These are phyloP conservation scores for Drosophila quadrilineata DNA, from an alignment of 1,140 invertebrate species.

Conservation along the genomic window DNA sequence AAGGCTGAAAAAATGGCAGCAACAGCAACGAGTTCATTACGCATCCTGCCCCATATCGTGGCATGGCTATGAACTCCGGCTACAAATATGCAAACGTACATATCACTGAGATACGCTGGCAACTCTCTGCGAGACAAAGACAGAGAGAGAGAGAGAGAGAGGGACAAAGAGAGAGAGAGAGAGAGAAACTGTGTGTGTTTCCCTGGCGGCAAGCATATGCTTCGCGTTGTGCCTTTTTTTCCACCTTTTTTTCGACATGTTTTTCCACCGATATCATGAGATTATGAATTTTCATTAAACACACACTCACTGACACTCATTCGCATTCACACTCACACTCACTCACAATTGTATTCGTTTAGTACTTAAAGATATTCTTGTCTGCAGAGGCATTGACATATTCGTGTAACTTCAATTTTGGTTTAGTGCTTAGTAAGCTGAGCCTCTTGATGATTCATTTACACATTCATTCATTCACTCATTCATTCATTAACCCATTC, in stretches of 20 bases:
- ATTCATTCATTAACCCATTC: slow-evolving; percentile 15
- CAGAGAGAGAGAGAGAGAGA: no score
- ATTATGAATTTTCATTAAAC: slow-evolving; percentile 72
- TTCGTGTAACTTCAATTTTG: slow-evolving; percentile 7
- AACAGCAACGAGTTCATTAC: slow-evolving; percentile 63
- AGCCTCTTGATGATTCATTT: not conserved
- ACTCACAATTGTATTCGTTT: not conserved
- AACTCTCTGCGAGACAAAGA: no score
- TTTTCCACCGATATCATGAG: slow-evolving; percentile 38
- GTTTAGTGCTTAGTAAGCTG: not conserved
- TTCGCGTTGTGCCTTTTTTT: slow-evolving; percentile 32
- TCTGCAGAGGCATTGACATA: not conserved
- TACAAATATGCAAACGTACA: slow-evolving; percentile 1
- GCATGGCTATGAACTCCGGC: slow-evolving; percentile 5
- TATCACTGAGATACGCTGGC: no score
- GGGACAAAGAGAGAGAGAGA: no score
- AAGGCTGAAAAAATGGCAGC: slow-evolving; percentile 29
- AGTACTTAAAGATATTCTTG: not conserved
- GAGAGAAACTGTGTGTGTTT: no score
- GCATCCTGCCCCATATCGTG: slow-evolving; percentile 50
- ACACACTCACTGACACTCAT: slow-evolving; percentile 6
- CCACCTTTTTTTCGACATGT: slow-evolving; percentile 13
- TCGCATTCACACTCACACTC: not conserved
- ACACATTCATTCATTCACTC: not conserved
- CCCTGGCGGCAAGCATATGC: slow-evolving; percentile 41